Percentiles rank a stretch among this genome's conserved stretches.
Evolutionary conservation across 2,888 invertebrate species (phyloP).

Genomic region (Operophtera brumata): DNA sequence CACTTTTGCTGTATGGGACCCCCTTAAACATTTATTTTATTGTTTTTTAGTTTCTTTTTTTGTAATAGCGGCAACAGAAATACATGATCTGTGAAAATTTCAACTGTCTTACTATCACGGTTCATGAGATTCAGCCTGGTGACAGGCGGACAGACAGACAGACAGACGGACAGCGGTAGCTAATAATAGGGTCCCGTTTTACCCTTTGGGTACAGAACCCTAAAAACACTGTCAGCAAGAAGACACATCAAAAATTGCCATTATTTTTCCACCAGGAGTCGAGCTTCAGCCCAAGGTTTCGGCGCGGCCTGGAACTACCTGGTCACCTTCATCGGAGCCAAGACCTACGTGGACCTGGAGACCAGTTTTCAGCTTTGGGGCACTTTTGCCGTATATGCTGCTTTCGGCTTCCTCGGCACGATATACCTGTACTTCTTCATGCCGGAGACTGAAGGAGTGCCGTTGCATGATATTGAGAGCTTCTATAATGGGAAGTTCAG

Average conservation of each 20-base stretch:
- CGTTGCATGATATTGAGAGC: slow-evolving; percentile 71
- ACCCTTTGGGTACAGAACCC: no score
- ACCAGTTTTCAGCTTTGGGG: slow-evolving; percentile 62
- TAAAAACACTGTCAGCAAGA: no score
- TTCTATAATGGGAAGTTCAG: slow-evolving; percentile 59
- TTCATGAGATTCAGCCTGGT: no score
- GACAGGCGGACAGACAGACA: no score
- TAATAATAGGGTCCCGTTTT: no score
- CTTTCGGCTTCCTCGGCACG: slow-evolving; percentile 63
- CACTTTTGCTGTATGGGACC: no score
- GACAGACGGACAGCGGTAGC: no score
- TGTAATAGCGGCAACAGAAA: no score
- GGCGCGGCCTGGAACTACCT: slow-evolving; percentile 75
- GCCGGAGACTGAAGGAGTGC: slow-evolving; percentile 76
- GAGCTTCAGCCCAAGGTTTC: slow-evolving; percentile 72
- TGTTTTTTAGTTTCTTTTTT: no score
- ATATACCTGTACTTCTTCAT: slow-evolving; percentile 72
- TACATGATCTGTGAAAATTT: no score
- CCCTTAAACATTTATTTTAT: no score
- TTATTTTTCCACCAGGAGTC: slow-evolving; percentile 53
- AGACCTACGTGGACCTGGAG: slow-evolving; percentile 73
- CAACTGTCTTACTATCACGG: no score
- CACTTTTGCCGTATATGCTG: slow-evolving; percentile 70
- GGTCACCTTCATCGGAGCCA: slow-evolving; percentile 69
- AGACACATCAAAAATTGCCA: not conserved